A percentile compares a stretch with the other conserved stretches of the same genome.
Conservation (phyloP, 2,113 vertebrate genomes). For the Motacilla alba region DNA sequence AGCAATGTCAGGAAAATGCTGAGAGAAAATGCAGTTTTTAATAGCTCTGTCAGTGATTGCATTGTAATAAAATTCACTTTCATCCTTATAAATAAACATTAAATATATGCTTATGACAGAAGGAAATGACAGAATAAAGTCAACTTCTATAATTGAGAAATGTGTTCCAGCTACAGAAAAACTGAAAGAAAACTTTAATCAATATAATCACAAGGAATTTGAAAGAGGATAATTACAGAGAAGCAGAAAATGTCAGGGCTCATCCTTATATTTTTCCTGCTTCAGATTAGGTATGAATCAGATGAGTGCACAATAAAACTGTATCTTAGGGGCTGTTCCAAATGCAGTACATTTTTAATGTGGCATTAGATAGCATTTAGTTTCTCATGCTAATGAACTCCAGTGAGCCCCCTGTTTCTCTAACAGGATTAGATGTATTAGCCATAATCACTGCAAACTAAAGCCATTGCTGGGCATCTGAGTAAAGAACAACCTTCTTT, state of each 20-base stretch:
- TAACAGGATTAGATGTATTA: neutral
- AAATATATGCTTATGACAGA: neutral
- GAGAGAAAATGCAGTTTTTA: neutral
- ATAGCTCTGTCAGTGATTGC: neutral
- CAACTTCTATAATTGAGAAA: neutral
- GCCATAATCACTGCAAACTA: neutral
- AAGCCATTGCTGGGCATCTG: neutral
- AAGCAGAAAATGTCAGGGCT: neutral
- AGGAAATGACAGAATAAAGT: constrained; percentile 31
- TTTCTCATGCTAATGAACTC: neutral
- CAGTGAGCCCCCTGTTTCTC: neutral
- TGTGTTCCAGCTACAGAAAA: neutral
- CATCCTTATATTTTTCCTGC: neutral
- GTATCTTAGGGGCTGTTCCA: neutral
- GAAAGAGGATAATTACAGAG: neutral
- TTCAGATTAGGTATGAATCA: neutral
- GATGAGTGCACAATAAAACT: neutral
- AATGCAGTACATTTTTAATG: neutral
- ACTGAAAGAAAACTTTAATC: neutral
- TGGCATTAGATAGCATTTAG: neutral
- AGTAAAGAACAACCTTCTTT: neutral
- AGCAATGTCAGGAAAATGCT: neutral
- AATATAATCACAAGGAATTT: neutral
- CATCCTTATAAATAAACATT: constrained; percentile 10
- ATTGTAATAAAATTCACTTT: constrained; percentile 30